phyloP scores from a whole-genome alignment of 2,888 invertebrate genomes.

The Ptychoptera contaminata region DNA sequence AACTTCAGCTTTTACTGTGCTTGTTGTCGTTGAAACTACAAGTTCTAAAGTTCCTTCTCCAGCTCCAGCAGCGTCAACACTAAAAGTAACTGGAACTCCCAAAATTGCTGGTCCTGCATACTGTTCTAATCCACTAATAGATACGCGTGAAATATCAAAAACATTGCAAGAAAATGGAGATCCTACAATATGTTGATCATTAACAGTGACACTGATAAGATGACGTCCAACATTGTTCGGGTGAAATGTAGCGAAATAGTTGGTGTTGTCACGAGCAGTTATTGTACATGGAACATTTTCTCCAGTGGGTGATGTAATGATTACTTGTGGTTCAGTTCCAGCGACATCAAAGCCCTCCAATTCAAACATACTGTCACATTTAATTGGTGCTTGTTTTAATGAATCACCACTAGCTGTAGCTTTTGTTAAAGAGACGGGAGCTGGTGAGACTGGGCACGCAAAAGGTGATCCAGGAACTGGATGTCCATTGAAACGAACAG shows the following conservation, averaged over 20 bases:
- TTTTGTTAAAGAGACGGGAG: constrained; percentile 41
- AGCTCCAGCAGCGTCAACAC: constrained; percentile 88
- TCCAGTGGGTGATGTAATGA: constrained; percentile 72
- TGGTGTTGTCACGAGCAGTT: constrained; percentile 45
- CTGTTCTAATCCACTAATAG: constrained; percentile 50
- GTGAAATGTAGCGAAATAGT: constrained; percentile 62
- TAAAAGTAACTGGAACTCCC: constrained; percentile 78
- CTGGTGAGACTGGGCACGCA: constrained; percentile 58
- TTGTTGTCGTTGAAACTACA: constrained; percentile 78
- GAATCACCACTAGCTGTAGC: constrained; percentile 30
- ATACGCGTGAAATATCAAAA: constrained; percentile 75
- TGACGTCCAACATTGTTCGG: constrained; percentile 81
- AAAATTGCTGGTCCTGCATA: constrained; percentile 34
- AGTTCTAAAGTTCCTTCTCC: constrained; percentile 86
- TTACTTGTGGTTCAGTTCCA: constrained; percentile 50
- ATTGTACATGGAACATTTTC: constrained; percentile 60
- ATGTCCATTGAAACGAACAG: constrained; percentile 68
- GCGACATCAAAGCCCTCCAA: constrained; percentile 38
- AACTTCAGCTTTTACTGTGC: constrained; percentile 81
- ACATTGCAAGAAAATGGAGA: constrained; percentile 91
- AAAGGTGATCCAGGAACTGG: constrained; percentile 87
- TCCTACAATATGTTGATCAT: constrained; percentile 72
- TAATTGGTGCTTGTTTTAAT: constrained; percentile 29
- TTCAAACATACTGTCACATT: constrained; percentile 38
- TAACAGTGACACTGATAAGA: constrained; percentile 64